phyloP scores from a whole-genome alignment of 2,888 invertebrate genomes.

The Mythimna pallens region DNA sequence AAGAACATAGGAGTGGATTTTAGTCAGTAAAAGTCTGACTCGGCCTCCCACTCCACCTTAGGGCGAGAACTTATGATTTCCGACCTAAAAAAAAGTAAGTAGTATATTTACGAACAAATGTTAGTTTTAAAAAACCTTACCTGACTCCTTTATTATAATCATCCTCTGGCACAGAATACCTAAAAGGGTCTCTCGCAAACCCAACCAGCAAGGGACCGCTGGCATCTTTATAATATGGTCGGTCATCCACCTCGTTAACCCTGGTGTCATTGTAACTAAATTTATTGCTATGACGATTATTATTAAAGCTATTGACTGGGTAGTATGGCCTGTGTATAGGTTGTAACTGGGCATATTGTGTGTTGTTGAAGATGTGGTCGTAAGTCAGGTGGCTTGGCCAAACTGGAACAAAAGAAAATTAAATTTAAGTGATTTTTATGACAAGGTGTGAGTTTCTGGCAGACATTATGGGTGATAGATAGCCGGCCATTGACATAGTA shows the following conservation, averaged over 20 bases:
- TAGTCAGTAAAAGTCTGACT: no score
- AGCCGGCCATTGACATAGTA: no score
- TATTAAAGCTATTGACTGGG: slow-evolving; percentile 63
- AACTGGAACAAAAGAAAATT: slow-evolving; percentile 76
- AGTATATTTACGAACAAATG: no score
- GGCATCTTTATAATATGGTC: slow-evolving; percentile 59
- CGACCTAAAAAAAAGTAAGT: no score
- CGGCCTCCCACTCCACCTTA: no score
- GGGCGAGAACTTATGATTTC: no score
- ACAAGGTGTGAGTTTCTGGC: no score
- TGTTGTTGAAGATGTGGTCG: slow-evolving; percentile 83
- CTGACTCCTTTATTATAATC: slow-evolving; percentile 84
- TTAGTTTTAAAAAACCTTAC: slow-evolving; percentile 64
- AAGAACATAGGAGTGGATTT: no score
- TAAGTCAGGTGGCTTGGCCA: slow-evolving; percentile 77
- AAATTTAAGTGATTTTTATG: background rate
- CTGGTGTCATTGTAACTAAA: slow-evolving; percentile 67
- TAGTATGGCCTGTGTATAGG: slow-evolving; percentile 72
- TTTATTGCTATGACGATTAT: slow-evolving; percentile 63
- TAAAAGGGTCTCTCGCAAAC: slow-evolving; percentile 84
- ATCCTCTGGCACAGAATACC: slow-evolving; percentile 82
- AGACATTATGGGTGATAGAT: no score
- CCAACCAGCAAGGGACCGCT: slow-evolving; percentile 78
- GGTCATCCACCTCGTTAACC: slow-evolving; percentile 73
- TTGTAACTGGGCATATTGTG: slow-evolving; percentile 80